These are phyloP conservation scores for Peromyscus californicus DNA, from an alignment of 2,113 vertebrate species.

Conservation along the genomic window DNA sequence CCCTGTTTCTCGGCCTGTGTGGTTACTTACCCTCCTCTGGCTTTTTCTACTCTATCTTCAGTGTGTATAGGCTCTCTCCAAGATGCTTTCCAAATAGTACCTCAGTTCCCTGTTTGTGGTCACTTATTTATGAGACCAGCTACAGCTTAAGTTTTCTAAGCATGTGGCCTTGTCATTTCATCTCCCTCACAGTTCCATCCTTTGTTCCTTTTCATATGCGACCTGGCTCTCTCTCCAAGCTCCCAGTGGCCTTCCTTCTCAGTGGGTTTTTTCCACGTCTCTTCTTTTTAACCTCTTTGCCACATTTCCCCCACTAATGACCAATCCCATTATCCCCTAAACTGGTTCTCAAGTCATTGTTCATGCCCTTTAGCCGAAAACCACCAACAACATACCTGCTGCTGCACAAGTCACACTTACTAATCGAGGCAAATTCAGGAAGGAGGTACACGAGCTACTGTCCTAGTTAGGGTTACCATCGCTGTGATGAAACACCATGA, in stretches of 20 bases:
- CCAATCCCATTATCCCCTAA: background rate
- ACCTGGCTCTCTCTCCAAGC: background rate
- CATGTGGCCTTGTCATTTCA: background rate
- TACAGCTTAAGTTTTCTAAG: no score
- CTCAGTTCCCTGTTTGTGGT: background rate
- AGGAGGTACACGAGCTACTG: background rate
- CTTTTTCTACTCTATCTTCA: background rate
- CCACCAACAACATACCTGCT: background rate
- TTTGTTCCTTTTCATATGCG: background rate
- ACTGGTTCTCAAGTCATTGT: background rate
- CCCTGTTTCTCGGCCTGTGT: background rate
- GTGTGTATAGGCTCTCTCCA: background rate
- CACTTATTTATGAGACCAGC: background rate
- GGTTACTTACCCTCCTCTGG: background rate
- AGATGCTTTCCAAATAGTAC: background rate
- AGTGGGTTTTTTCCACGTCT: background rate
- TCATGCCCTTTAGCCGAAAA: background rate
- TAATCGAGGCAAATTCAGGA: background rate
- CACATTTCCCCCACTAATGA: background rate
- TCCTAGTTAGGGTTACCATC: background rate
- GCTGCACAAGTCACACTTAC: no score
- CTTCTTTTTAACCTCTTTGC: background rate
- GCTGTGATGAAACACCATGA: background rate
- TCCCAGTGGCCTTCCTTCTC: background rate
- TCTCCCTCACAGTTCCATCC: background rate